Evolutionary conservation across 1,140 invertebrate genomes (phyloP), one percentile per base, ranked within the genome.

Genomic region (Bombus balteatus): DNA sequence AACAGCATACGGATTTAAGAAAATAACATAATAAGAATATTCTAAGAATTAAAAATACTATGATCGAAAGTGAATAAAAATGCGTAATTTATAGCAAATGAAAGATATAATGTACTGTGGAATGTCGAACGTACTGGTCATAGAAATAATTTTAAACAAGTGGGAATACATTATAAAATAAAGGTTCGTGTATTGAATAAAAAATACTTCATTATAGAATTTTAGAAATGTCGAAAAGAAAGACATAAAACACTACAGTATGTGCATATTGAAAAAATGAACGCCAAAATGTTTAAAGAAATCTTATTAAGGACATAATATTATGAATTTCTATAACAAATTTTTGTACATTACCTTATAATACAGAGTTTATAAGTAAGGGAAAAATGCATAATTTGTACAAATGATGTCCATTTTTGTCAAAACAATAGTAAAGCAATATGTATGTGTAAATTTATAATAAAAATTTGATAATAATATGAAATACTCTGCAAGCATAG

Each of bases 1-100:
- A 88, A 90, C 85, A 89, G 83, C 78, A 90, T 90, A 82, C 88
- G 80, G 59, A 77, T 81, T 77, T 88, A 88, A 90, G 75, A 71
- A 53, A 41, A 90, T 84, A 83, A 90, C 76, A 79, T 82, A 85
- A 74, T 87, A 87, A 78, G 70, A 79, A 89, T 90, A 90, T 76
- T 66, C 65, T 89, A 85, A 88, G 88, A 88, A 66, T 80, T 59
- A 65, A 78, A 77, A 43, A 65, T 78, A 83, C 81, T 37, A 66
- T 78, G 77, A 37, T 53, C 34, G 68, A 74, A 79, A 84, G 68
- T 87, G 74, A 83, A 66, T 62, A 73, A 25, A 34, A 84, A 65
- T 68, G 57, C 85, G 62, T 87, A 79, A 87, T 79, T 87, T 84
- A 57, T 84, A 70, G 22, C 34, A 66, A 73, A n/a, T 39, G 47